These are phyloP conservation scores for Trichonephila inaurata DNA, from an alignment of 1,140 invertebrate species.

Conservation along the genomic window DNA sequence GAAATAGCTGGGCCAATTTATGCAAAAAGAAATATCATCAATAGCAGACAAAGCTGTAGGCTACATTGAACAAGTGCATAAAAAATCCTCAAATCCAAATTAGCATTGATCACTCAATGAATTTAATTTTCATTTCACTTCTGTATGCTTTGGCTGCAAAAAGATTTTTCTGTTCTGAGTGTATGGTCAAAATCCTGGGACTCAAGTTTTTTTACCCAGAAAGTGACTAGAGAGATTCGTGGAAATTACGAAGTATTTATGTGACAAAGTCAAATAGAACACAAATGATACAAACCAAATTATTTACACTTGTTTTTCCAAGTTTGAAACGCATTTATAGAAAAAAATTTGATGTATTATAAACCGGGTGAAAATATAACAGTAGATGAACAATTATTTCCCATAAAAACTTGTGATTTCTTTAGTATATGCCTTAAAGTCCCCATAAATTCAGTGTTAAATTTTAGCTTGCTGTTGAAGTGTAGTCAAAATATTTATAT, in stretches of 20 bases:
- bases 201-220: background rate
- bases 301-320: background rate
- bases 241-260: background rate
- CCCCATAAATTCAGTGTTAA: too few species aligned
- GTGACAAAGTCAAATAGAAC: background rate
- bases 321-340: background rate
- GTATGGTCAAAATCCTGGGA: background rate
- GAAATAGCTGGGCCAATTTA: background rate
- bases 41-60: background rate
- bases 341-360: background rate
- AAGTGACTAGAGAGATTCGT: background rate
- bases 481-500: too few species aligned
- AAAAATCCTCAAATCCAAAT: background rate
- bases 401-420: too few species aligned
- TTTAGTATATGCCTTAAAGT: too few species aligned
- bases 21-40: background rate
- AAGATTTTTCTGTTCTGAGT: background rate
- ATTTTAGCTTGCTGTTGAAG: too few species aligned
- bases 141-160: background rate
- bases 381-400: background rate
- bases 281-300: background rate
- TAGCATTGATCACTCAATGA: background rate
- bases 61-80: background rate
- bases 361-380: background rate
- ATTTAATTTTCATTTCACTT: background rate